Evolutionary conservation across 2,888 invertebrate genomes (phyloP).

Genomic region (Candidula unifasciata): DNA sequence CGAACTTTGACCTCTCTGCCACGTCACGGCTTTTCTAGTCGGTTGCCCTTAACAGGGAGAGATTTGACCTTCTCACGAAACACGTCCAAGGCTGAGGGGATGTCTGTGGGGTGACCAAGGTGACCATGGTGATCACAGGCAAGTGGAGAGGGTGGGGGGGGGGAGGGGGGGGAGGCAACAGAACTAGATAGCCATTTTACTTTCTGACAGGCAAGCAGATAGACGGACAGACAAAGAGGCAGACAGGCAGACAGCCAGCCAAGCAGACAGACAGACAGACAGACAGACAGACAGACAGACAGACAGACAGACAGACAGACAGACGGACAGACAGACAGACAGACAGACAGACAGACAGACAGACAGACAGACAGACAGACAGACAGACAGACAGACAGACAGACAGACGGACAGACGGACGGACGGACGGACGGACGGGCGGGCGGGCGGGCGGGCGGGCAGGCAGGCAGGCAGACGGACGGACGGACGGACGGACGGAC

Average conservation of each 20-base stretch:
- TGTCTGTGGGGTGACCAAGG: not conserved
- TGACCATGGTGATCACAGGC: not conserved
- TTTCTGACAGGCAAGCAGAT: constrained; percentile 6
- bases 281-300: not conserved
- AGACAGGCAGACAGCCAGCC: not conserved
- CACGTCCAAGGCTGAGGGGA: not conserved
- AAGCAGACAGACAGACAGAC: not conserved
- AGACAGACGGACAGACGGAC: no score
- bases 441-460: no score
- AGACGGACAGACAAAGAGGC: not conserved
- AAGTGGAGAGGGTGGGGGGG: no score
- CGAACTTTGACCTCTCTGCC: not conserved
- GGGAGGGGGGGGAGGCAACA: no score
- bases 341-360: not conserved
- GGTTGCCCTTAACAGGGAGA: not conserved
- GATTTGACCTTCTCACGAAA: not conserved
- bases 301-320: no score
- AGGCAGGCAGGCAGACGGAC: no score
- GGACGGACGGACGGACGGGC: no score
- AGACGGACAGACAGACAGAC: no score
- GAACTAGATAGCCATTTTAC: no score
- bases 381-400: not conserved
- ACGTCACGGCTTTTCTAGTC: not conserved
- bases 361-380: not conserved
- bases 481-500: no score